These are phyloP conservation scores for Telmatherina bonti DNA, from an alignment of 2,797 vertebrate species.

Conservation along the genomic window DNA sequence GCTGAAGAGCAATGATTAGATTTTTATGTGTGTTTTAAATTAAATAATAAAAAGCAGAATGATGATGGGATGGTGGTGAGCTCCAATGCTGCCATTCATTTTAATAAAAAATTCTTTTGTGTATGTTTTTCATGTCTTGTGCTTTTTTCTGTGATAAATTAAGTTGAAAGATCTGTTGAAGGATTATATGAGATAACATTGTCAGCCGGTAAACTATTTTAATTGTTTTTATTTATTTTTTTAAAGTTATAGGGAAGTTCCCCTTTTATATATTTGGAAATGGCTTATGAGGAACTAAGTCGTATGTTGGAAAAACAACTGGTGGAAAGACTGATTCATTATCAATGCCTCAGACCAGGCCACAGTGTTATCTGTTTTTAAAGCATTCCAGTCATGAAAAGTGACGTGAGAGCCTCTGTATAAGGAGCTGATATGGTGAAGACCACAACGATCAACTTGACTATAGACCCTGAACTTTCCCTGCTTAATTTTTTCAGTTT, in stretches of 20 bases:
- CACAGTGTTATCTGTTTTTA: neutral
- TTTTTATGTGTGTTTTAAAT: neutral
- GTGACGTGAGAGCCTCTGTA: neutral
- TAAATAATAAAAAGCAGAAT: neutral
- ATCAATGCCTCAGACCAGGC: conserved; percentile 3
- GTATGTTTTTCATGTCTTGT: conserved; percentile 2
- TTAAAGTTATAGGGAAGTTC: neutral
- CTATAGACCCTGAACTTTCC: neutral
- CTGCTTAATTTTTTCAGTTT: neutral
- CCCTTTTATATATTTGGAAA: neutral
- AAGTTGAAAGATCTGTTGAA: neutral
- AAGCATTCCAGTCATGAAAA: neutral
- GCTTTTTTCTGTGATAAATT: conserved; percentile 1
- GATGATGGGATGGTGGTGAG: neutral
- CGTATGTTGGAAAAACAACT: neutral
- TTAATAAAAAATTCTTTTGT: conserved; percentile 30
- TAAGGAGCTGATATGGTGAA: neutral
- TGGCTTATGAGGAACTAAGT: conserved; percentile 10
- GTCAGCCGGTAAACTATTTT: too few relatives aligned
- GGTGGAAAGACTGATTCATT: conserved; percentile 42
- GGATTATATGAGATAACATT: too few relatives aligned
- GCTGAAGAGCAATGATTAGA: conserved; percentile 65
- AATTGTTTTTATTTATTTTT: too few relatives aligned
- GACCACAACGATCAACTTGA: neutral
- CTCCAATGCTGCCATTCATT: conserved; percentile 14